These are phyloP conservation scores for Halcyon senegalensis DNA, from an alignment of 2,113 vertebrate genomes.

Conservation along the genomic window DNA sequence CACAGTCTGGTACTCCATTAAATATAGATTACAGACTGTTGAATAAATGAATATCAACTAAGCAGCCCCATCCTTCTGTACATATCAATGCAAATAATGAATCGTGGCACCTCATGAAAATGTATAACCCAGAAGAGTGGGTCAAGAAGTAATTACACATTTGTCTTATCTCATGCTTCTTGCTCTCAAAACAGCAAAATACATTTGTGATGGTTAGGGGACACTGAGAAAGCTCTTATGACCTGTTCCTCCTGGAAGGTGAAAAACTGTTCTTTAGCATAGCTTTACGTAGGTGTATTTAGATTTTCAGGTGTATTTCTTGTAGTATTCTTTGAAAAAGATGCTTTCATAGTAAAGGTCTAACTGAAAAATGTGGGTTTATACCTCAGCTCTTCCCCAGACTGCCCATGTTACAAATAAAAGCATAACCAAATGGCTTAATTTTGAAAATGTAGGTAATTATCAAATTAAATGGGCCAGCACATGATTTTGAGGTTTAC, in stretches of 20 bases:
- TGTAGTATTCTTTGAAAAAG: neutral
- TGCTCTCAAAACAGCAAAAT: constrained; percentile 71
- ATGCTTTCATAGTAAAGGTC: neutral
- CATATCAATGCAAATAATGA: constrained; percentile 82
- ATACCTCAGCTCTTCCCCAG: neutral
- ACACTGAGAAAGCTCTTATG: constrained; percentile 11
- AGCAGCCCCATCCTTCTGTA: constrained; percentile 73
- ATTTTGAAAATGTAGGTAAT: neutral
- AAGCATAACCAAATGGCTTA: neutral
- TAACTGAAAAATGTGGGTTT: neutral
- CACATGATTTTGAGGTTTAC: neutral
- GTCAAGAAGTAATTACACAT: constrained; percentile 82
- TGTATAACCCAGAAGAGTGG: constrained; percentile 75
- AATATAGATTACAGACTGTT: constrained; percentile 84
- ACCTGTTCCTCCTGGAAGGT: constrained; percentile 22
- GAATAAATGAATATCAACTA: constrained; percentile 87
- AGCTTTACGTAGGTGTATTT: neutral
- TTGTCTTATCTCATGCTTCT: constrained; percentile 81
- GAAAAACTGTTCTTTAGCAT: neutral
- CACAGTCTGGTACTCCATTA: constrained; percentile 84
- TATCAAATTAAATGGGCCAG: neutral
- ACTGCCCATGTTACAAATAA: neutral
- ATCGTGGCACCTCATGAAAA: constrained; percentile 79
- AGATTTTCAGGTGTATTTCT: neutral
- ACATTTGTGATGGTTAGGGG: constrained; percentile 22